Conservation (phyloP, 2,113 vertebrate genomes). For the Gnathonemus longibarbis region DNA sequence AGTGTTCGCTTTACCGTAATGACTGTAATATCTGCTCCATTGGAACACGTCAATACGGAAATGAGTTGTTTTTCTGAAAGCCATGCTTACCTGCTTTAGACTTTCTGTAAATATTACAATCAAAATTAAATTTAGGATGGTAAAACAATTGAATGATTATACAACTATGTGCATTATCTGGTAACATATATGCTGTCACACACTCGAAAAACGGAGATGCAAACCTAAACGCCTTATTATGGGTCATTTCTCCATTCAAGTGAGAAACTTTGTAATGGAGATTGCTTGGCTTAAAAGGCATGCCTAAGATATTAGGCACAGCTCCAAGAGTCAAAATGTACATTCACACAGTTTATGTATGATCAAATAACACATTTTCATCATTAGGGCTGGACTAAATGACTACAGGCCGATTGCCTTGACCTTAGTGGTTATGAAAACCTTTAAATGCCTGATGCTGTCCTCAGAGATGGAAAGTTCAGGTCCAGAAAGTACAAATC, state of each 20-base stretch:
- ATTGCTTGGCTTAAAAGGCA: background rate
- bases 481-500: background rate
- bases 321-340: background rate
- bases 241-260: background rate
- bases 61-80: background rate
- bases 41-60: background rate
- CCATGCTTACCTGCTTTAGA: background rate
- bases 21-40: background rate
- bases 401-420: background rate
- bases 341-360: background rate
- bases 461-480: background rate
- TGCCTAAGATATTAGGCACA: background rate
- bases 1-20: constrained; percentile 13
- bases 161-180: background rate
- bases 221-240: background rate
- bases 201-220: background rate
- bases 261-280: background rate
- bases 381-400: background rate
- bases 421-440: background rate
- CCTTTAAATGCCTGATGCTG: background rate
- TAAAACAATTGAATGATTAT: background rate
- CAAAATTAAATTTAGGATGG: background rate
- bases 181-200: background rate
- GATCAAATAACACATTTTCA: background rate
- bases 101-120: background rate